phyloP scores from a whole-genome alignment of 1,140 invertebrate genomes.

The Artemia franciscana region DNA sequence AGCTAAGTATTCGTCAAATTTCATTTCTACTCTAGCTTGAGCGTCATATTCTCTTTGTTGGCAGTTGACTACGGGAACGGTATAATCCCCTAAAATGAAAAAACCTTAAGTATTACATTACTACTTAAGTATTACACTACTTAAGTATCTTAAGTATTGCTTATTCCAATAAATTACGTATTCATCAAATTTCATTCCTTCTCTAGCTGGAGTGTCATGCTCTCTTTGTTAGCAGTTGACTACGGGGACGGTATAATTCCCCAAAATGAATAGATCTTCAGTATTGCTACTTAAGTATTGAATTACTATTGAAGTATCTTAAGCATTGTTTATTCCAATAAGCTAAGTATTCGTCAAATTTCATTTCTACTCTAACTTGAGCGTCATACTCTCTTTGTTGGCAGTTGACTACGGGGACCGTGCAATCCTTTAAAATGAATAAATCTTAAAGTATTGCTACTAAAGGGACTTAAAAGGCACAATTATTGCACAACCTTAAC shows the following conservation, averaged over 20 bases:
- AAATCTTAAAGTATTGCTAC: no score
- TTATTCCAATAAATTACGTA: not conserved
- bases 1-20: not conserved
- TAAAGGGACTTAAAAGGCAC: no score
- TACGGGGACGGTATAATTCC: not conserved
- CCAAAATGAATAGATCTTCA: no score
- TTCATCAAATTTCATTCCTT: not conserved
- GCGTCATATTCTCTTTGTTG: not conserved
- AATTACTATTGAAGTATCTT: no score
- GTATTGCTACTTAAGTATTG: no score
- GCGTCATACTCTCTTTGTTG: not conserved
- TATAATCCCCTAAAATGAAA: not conserved
- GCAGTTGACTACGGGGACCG: not conserved
- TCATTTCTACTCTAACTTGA: not conserved
- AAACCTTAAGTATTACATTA: no score
- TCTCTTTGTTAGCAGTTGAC: not conserved
- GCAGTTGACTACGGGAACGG: not conserved
- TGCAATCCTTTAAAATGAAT: not conserved
- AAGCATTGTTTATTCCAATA: no score
- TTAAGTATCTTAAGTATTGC: no score
- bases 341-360: not conserved
- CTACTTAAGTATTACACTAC: no score
- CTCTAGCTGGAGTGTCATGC: not conserved
- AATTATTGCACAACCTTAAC: no score
- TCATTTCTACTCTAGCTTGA: not conserved